Percentiles rank a stretch among this genome's conserved stretches.
Evolutionary conservation across 2,797 vertebrate species (phyloP).

Genomic region (Alfaro cultratus): DNA sequence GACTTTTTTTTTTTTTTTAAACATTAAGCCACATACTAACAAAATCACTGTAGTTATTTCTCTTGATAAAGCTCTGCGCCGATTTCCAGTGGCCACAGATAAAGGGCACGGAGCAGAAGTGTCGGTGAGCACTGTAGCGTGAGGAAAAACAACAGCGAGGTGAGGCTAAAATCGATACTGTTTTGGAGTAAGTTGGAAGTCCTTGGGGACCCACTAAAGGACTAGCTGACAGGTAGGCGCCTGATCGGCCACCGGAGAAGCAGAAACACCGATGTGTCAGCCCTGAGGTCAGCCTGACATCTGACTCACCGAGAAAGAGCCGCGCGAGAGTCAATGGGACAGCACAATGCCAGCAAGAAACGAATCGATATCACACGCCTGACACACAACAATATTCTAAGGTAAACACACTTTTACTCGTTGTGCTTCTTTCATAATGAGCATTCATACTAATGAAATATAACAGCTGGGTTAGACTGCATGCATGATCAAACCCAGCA

Average conservation of each 20-base stretch:
- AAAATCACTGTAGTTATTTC: constrained; percentile 21
- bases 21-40: constrained; percentile 27
- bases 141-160: constrained; percentile 68
- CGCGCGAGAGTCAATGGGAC: constrained; percentile 46
- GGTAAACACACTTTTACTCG: constrained; percentile 19
- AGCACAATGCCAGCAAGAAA: constrained; percentile 36
- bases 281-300: constrained; percentile 58
- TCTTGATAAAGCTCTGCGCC: constrained; percentile 35
- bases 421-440: constrained; percentile 10
- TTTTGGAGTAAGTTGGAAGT: constrained; percentile 60
- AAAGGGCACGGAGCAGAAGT: constrained; percentile 45
- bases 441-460: constrained; percentile 10
- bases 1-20: constrained; percentile 29
- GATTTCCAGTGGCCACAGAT: constrained; percentile 32
- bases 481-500: constrained; percentile 28
- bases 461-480: background rate
- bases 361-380: constrained; percentile 48
- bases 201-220: constrained; percentile 67
- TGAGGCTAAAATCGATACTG: constrained; percentile 70
- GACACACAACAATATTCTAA: constrained; percentile 36
- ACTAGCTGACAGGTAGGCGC: constrained; percentile 71
- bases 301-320: constrained; percentile 52
- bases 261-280: constrained; percentile 56
- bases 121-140: constrained; percentile 53
- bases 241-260: constrained; percentile 54